Evolutionary conservation across 2,888 invertebrate genomes (phyloP), one percentile per base, ranked within the genome.

Genomic region (Gryllus longicercus): DNA sequence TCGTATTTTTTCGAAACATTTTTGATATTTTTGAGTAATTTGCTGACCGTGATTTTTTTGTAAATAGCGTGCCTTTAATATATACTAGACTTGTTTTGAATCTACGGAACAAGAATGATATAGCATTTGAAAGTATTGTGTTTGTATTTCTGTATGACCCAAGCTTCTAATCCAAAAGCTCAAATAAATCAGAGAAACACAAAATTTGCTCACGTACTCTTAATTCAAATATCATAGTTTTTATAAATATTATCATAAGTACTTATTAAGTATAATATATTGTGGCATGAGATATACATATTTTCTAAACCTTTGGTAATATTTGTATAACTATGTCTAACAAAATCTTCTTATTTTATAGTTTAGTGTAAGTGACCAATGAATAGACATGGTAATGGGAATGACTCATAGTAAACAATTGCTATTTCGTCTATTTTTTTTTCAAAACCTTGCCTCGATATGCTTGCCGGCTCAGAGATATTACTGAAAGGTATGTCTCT

Each of bases 141-240:
- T 38, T 4, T 38, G 38, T 8, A 63, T 63, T 18, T 14, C 63
- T 5, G 63, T 63, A 63, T 63, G 63, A 63, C 63, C 63, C 63
- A 63, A 63, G 63, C 63, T 63, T 63, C 14, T 63, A 63, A 63
- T 38, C 38, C 14, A 63, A 63, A 63, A 63, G 14, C 63, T 63
- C n/a, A 18, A 63, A 63, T n/a, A 14, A 63, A 63, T 63, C 14
- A 14, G 63, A 38, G 11, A 16, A 18, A 63, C 63, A 63, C 63
- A 63, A 63, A 38, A 63, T 63, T 63, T 63, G 63, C 63, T 63
- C 63, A 63, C 63, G 63, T 63, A 63, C 63, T 63, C 63, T 63
- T n/a, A 63, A n/a, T 63, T 63, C n/a, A n/a, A 63, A 63, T 63
- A 63, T 63, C 63, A 63, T 63, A 63, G 63, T 63, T 63, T 63